Conservation (phyloP, 2,113 vertebrate species). For the Phocoena phocoena region DNA sequence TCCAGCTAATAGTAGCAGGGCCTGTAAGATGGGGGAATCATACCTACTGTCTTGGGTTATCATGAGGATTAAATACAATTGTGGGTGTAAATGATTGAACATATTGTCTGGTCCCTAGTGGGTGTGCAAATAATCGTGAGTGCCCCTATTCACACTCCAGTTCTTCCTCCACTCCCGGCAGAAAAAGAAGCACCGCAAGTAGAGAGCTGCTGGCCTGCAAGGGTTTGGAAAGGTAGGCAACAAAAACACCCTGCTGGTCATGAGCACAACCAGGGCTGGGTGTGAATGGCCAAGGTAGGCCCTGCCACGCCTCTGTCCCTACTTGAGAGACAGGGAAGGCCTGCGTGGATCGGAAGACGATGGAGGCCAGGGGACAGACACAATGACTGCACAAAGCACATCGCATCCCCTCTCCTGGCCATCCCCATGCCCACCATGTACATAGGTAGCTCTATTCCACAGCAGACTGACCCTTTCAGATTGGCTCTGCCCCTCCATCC, state of each 20-base stretch:
- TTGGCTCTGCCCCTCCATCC: neutral
- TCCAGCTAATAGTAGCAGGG: neutral
- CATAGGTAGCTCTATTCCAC: neutral
- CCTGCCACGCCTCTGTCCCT: neutral
- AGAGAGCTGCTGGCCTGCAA: neutral
- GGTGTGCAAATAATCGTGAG: neutral
- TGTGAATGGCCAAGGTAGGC: neutral
- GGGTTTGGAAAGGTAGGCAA: rapidly evolving
- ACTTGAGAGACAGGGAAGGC: neutral
- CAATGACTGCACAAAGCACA: neutral
- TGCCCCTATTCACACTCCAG: rapidly evolving
- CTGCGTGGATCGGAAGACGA: neutral
- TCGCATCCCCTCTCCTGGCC: neutral
- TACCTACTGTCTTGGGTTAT: neutral
- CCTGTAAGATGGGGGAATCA: neutral
- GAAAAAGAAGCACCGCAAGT: neutral
- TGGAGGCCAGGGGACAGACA: neutral
- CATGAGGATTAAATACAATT: neutral
- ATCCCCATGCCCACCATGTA: rapidly evolving
- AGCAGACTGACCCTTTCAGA: neutral
- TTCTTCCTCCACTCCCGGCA: rapidly evolving
- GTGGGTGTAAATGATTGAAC: neutral
- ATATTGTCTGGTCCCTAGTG: rapidly evolving
- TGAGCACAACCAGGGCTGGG: too few species aligned
- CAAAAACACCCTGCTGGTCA: neutral